Percentiles rank a stretch among this genome's conserved stretches.
These are phyloP conservation scores for Progne subis DNA, from an alignment of 2,113 vertebrate species.

Conservation along the genomic window DNA sequence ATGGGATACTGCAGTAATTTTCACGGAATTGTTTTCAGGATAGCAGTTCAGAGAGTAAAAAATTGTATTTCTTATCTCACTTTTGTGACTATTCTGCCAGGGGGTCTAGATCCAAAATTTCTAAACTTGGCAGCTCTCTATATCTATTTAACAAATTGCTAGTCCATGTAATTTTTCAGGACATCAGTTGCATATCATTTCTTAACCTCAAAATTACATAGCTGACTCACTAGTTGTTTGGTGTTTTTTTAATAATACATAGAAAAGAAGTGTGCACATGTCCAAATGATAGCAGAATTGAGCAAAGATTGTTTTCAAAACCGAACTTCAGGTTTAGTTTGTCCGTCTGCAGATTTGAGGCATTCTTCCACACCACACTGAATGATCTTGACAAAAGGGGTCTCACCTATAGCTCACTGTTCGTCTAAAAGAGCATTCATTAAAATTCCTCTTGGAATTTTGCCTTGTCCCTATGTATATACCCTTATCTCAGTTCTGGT, in stretches of 20 bases:
- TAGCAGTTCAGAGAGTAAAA: background rate
- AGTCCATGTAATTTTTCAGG: background rate
- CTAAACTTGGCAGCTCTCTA: background rate
- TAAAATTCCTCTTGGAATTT: background rate
- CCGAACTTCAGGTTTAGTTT: background rate
- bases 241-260: background rate
- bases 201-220: background rate
- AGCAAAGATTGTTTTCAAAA: background rate
- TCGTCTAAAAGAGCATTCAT: background rate
- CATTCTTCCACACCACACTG: background rate
- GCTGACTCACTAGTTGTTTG: background rate
- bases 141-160: constrained; percentile 16
- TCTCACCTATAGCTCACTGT: background rate
- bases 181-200: background rate
- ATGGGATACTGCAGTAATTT: background rate
- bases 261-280: background rate
- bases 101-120: background rate
- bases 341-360: background rate
- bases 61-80: background rate
- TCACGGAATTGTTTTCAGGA: background rate
- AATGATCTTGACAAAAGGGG: background rate
- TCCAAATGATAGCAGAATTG: background rate
- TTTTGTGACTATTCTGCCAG: constrained; percentile 22
- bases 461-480: background rate
- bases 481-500: background rate